Evolutionary conservation across 2,888 invertebrate genomes (phyloP).

Genomic region (Harpalus rubripes): DNA sequence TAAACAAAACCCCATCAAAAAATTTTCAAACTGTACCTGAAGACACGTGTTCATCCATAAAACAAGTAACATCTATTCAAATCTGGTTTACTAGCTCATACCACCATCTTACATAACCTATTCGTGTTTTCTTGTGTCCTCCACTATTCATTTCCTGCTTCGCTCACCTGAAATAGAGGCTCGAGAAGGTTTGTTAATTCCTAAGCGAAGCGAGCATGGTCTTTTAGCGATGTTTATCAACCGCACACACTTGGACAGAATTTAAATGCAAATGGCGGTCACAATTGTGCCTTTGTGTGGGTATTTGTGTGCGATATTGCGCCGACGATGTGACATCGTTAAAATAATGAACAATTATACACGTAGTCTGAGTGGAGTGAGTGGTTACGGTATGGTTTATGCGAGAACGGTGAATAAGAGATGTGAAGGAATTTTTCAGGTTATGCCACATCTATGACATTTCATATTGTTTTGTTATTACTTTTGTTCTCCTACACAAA

Average conservation of each 20-base stretch:
- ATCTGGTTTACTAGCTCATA: conserved; percentile 53
- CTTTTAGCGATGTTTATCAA: conserved; percentile 76
- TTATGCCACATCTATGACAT: background rate
- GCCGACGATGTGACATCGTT: conserved; percentile 56
- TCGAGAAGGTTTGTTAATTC: conserved; percentile 75
- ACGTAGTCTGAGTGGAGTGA: background rate
- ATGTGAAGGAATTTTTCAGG: background rate
- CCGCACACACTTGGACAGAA: conserved; percentile 76
- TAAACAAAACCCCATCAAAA: conserved; percentile 39
- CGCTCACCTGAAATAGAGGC: conserved; percentile 69
- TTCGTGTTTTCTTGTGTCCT: no score
- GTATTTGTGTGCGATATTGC: conserved; percentile 70
- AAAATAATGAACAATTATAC: conserved; percentile 68
- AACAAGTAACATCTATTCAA: conserved; percentile 72
- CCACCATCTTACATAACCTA: background rate
- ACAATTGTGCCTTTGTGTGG: conserved; percentile 77
- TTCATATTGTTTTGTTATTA: no score
- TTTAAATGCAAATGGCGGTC: conserved; percentile 77
- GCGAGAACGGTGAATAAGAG: background rate
- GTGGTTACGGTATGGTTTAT: background rate
- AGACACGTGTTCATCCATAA: conserved; percentile 74
- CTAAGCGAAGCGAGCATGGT: conserved; percentile 75
- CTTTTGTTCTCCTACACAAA: no score
- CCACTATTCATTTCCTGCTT: background rate
- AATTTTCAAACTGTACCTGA: conserved; percentile 63